Evolutionary conservation across 2,888 invertebrate genomes (phyloP).

Genomic region (Aleiodes testaceus): DNA sequence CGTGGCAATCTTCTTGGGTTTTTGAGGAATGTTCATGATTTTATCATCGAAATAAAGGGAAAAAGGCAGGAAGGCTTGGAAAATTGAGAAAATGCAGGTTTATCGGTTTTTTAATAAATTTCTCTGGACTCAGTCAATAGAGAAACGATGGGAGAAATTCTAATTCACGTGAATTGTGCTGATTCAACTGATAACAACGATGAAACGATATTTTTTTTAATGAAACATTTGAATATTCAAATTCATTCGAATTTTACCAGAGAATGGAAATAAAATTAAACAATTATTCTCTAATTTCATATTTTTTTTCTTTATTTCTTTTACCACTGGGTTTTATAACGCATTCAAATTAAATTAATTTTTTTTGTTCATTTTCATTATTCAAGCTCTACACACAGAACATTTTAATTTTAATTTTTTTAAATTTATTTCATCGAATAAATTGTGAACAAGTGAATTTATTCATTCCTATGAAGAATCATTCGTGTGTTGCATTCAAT

Average conservation of each 20-base stretch:
- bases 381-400: conserved; percentile 48
- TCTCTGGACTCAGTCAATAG: neutral
- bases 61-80: neutral
- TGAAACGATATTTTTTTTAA: conserved; percentile 30
- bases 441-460: conserved; percentile 32
- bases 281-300: conserved; percentile 25
- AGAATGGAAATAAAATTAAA: conserved; percentile 10
- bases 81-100: neutral
- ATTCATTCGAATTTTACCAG: too few species aligned
- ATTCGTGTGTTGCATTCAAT: neutral
- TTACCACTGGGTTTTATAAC: conserved; percentile 28
- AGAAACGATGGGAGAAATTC: neutral
- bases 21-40: conserved; percentile 1
- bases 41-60: neutral
- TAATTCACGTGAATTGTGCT: neutral
- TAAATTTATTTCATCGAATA: conserved; percentile 20
- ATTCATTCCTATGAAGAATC: conserved; percentile 12
- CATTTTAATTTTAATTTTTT: conserved; percentile 21
- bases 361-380: conserved; percentile 13
- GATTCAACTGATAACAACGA: conserved; percentile 40
- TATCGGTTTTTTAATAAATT: neutral
- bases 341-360: conserved; percentile 28
- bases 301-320: conserved; percentile 33
- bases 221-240: conserved; percentile 38
- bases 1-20: neutral